Evolutionary conservation across 1,140 invertebrate species (phyloP).

Genomic region (Leptinotarsa texana): DNA sequence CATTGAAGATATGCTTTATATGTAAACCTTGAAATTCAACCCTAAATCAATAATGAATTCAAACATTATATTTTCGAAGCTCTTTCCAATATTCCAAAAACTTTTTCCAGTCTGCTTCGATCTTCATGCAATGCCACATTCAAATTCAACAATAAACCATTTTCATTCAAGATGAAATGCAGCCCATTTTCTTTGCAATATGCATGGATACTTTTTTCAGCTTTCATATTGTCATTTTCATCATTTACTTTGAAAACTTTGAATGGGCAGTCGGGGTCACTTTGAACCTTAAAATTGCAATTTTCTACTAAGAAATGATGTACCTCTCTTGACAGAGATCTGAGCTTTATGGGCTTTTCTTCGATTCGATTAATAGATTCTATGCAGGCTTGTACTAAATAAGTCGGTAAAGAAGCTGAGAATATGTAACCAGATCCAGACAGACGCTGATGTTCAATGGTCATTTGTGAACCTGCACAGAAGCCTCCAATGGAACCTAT

Average conservation of each 20-base stretch:
- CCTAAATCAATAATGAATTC: not conserved
- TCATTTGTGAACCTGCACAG: slow-evolving; percentile 44
- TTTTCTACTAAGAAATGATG: slow-evolving; percentile 36
- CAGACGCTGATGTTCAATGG: slow-evolving; percentile 51
- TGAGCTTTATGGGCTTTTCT: slow-evolving; percentile 39
- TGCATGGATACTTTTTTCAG: slow-evolving; percentile 31
- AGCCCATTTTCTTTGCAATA: slow-evolving; percentile 42
- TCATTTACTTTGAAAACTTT: slow-evolving; percentile 43
- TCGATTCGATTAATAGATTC: slow-evolving; percentile 40
- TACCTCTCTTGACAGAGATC: slow-evolving; percentile 32
- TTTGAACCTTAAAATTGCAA: slow-evolving; percentile 39
- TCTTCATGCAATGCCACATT: slow-evolving; percentile 38
- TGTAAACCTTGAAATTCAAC: no score
- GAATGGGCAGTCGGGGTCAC: slow-evolving; percentile 42
- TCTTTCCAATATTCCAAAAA: slow-evolving; percentile 36
- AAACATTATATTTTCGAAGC: slow-evolving; percentile 23
- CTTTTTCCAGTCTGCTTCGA: slow-evolving; percentile 27
- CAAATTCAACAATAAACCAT: slow-evolving; percentile 42
- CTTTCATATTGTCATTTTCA: slow-evolving; percentile 14
- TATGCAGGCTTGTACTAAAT: slow-evolving; percentile 46
- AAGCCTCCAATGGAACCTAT: slow-evolving; percentile 52
- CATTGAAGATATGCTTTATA: no score
- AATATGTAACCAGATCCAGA: slow-evolving; percentile 49
- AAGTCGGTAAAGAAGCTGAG: slow-evolving; percentile 50
- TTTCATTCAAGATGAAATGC: slow-evolving; percentile 40